Evolutionary conservation across 2,888 invertebrate species (phyloP).

Genomic region (Ceriagrion tenellum): DNA sequence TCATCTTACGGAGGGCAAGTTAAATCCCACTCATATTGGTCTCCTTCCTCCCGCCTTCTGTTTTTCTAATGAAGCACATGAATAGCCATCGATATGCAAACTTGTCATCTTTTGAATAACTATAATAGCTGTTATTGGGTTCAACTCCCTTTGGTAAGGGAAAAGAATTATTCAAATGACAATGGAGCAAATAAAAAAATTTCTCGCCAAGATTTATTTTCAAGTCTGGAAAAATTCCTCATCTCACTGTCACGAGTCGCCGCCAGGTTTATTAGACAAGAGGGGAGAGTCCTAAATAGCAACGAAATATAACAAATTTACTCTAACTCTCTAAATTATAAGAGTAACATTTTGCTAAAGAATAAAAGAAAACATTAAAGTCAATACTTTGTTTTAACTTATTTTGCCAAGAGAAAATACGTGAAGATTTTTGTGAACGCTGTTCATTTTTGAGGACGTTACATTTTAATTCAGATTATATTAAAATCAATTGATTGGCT

Average conservation of each 20-base stretch:
- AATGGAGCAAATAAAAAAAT: not conserved
- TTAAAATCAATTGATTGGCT: too few relatives aligned
- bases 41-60: too few relatives aligned
- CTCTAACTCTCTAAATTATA: too few relatives aligned
- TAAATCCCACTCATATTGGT: not conserved
- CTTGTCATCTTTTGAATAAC: not conserved
- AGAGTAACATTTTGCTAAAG: too few relatives aligned
- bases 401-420: too few relatives aligned
- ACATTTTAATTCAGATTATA: too few relatives aligned
- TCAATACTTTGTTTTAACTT: too few relatives aligned
- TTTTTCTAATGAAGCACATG: not conserved
- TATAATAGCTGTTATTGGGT: not conserved
- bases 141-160: not conserved
- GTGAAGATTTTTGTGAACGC: too few relatives aligned
- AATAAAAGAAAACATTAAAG: too few relatives aligned
- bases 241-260: not conserved
- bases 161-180: not conserved
- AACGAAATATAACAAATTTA: not conserved
- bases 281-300: not conserved
- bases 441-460: too few relatives aligned
- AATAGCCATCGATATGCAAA: not conserved
- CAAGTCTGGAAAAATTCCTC: slow-evolving; percentile 1
- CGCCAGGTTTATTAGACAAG: too few relatives aligned
- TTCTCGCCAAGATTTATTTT: not conserved
- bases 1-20: not conserved